Percentiles rank a stretch among this genome's conserved stretches.
Conservation (phyloP, 1,140 invertebrate species). For the Calliphora vicina region DNA sequence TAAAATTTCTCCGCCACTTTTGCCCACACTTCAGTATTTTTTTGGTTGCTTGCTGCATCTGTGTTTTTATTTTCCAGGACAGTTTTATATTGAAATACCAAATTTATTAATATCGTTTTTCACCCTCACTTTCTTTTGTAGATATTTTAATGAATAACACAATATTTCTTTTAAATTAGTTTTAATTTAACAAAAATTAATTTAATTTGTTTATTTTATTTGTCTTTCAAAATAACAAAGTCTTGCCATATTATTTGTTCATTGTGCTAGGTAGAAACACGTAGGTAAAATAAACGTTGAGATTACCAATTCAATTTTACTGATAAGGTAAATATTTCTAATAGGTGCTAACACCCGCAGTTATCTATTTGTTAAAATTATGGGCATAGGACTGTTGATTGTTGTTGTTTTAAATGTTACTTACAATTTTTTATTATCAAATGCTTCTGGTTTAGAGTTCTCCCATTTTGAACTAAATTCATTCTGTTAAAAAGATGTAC, state of each 20-base stretch:
- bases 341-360: neutral
- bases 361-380: constrained; percentile 7
- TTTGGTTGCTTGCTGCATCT: neutral
- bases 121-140: neutral
- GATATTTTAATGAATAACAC: neutral
- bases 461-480: too few relatives aligned
- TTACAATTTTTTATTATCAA: too few relatives aligned
- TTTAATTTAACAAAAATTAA: too few relatives aligned
- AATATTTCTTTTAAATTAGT: too few relatives aligned
- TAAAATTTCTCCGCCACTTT: neutral
- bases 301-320: neutral
- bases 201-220: too few relatives aligned
- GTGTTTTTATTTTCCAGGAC: neutral
- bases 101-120: neutral
- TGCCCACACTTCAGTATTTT: neutral
- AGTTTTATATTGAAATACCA: neutral
- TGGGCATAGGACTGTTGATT: too few relatives aligned
- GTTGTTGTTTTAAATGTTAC: too few relatives aligned
- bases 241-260: too few relatives aligned
- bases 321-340: neutral
- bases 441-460: too few relatives aligned
- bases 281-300: neutral
- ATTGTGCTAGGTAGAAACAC: too few relatives aligned
- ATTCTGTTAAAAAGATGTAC: too few relatives aligned
- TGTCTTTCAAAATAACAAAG: too few relatives aligned